A percentile compares a stretch with the other conserved stretches of the same genome.
Evolutionary conservation across 2,113 vertebrate genomes (phyloP).

Genomic region (Athene cunicularia): DNA sequence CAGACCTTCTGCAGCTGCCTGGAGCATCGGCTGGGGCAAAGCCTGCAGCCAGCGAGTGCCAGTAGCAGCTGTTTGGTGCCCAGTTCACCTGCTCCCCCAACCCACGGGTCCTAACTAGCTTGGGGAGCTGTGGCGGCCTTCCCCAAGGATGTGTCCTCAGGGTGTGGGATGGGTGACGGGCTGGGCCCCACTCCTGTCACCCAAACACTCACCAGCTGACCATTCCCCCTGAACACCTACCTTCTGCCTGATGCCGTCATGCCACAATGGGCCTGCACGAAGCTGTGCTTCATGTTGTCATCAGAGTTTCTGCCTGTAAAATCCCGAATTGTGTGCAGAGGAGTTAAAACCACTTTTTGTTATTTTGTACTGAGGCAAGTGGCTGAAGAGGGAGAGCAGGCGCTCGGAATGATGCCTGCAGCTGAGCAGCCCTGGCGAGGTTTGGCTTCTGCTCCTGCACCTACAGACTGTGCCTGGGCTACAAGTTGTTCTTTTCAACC

Average conservation of each 20-base stretch:
- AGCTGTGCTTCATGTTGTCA: accelerated
- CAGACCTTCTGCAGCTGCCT: neutral
- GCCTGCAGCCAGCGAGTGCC: neutral
- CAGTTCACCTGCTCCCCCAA: neutral
- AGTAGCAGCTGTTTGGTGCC: neutral
- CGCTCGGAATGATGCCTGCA: accelerated
- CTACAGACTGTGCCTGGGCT: accelerated
- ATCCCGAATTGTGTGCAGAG: neutral
- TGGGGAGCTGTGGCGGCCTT: neutral
- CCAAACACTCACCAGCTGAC: accelerated
- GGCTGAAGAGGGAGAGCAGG: neutral
- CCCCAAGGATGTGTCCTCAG: neutral
- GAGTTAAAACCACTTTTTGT: neutral
- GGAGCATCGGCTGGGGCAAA: accelerated
- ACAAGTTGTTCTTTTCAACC: neutral
- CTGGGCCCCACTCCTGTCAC: neutral
- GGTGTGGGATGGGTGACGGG: neutral
- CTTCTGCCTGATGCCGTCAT: neutral
- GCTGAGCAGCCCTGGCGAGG: neutral
- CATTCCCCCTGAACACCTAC: neutral
- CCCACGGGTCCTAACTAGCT: accelerated
- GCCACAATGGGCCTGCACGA: accelerated
- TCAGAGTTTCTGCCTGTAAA: neutral
- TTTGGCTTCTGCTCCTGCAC: neutral
- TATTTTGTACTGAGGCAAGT: neutral